These are phyloP conservation scores for Deroplatys truncata DNA, from an alignment of 2,888 invertebrate genomes.

Conservation along the genomic window DNA sequence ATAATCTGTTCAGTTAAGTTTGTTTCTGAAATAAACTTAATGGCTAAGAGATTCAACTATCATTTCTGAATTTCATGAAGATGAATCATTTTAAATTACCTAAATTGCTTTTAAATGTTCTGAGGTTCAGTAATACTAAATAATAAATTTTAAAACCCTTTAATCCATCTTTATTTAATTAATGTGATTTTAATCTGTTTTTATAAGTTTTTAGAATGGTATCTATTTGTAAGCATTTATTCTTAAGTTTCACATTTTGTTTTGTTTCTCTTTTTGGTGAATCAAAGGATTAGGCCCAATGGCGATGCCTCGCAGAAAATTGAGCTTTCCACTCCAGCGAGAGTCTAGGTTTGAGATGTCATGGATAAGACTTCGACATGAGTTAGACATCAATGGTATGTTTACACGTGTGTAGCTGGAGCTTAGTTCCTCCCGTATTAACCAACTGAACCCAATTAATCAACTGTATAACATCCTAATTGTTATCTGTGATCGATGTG, in stretches of 20 bases:
- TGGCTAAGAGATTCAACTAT: too few relatives aligned
- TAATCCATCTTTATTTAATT: too few relatives aligned
- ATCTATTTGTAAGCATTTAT: background rate
- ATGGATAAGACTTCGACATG: background rate
- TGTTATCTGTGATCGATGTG: background rate
- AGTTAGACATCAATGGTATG: background rate
- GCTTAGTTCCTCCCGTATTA: background rate
- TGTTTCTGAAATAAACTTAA: too few relatives aligned
- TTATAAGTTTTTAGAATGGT: background rate
- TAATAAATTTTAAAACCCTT: too few relatives aligned
- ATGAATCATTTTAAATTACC: too few relatives aligned
- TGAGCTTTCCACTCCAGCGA: background rate
- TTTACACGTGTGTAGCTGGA: background rate
- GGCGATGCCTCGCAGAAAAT: background rate
- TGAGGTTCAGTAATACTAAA: too few relatives aligned
- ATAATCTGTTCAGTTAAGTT: too few relatives aligned
- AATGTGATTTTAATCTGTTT: background rate
- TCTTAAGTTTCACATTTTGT: background rate
- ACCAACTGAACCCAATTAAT: background rate
- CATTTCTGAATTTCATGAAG: too few relatives aligned
- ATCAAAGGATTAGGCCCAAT: background rate
- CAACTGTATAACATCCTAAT: background rate
- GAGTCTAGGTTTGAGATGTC: background rate
- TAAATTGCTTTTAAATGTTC: too few relatives aligned
- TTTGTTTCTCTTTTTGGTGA: background rate